Evolutionary conservation across 2,888 invertebrate species (phyloP).

Genomic region (Gibbula magus): DNA sequence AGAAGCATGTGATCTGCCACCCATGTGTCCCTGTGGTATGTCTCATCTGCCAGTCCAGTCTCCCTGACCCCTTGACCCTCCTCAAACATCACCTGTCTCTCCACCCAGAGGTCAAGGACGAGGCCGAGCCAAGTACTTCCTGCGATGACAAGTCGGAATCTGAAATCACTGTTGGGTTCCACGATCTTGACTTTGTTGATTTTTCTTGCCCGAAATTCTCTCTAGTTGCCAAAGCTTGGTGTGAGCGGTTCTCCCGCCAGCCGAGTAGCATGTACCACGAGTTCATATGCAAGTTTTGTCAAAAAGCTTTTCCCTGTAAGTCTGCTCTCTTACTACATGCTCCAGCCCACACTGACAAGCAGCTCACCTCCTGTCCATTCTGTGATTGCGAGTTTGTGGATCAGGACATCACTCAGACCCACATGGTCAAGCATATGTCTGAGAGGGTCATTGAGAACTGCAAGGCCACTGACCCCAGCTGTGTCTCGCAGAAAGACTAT

Average conservation of each 20-base stretch:
- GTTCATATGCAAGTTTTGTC: slow-evolving; percentile 72
- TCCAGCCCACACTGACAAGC: slow-evolving; percentile 63
- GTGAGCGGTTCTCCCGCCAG: slow-evolving; percentile 79
- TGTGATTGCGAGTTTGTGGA: slow-evolving; percentile 82
- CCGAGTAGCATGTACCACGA: slow-evolving; percentile 68
- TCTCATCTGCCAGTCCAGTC: slow-evolving; percentile 83
- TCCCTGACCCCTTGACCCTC: slow-evolving; percentile 83
- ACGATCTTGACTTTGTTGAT: slow-evolving; percentile 84
- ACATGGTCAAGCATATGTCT: slow-evolving; percentile 67
- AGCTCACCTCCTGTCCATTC: slow-evolving; percentile 65
- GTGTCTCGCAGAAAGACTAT: slow-evolving; percentile 82
- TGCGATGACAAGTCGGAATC: background rate
- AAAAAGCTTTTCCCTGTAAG: slow-evolving; percentile 73
- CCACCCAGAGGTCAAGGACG: slow-evolving; percentile 74
- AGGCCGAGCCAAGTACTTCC: background rate
- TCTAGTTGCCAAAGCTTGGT: slow-evolving; percentile 84
- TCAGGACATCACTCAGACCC: slow-evolving; percentile 58
- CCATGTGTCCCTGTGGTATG: slow-evolving; percentile 83
- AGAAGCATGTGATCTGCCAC: slow-evolving; percentile 83
- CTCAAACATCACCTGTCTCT: slow-evolving; percentile 83
- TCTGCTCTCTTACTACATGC: slow-evolving; percentile 71
- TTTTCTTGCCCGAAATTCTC: slow-evolving; percentile 88
- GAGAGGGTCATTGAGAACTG: slow-evolving; percentile 60
- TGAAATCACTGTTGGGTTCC: slow-evolving; percentile 59
- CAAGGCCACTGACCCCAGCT: slow-evolving; percentile 46